phyloP scores from a whole-genome alignment of 2,113 vertebrate genomes.

The Notothenia coriiceps region DNA sequence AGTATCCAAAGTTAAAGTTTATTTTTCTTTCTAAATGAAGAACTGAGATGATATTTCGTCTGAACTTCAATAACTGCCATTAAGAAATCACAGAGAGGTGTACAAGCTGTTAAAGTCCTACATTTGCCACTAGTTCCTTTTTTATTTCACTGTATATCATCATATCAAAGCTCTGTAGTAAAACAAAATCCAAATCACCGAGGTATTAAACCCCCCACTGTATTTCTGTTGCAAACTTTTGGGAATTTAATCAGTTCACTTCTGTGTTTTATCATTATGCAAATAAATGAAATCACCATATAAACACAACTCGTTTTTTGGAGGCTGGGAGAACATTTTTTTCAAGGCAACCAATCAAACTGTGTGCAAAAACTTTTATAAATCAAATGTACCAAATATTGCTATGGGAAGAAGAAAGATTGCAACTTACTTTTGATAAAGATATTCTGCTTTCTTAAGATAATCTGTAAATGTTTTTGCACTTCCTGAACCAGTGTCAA shows the following conservation, averaged over 20 bases:
- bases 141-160: constrained; percentile 5
- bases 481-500: neutral
- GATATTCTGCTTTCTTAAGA: neutral
- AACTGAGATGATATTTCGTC: neutral
- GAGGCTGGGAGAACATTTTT: neutral
- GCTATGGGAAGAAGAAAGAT: neutral
- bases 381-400: neutral
- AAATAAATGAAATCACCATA: neutral
- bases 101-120: neutral
- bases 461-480: too few species aligned
- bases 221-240: neutral
- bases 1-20: neutral
- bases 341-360: neutral
- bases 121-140: neutral
- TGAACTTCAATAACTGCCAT: neutral
- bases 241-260: neutral
- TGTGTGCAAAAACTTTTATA: neutral
- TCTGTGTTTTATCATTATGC: constrained; percentile 7
- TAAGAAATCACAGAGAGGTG: neutral
- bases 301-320: neutral
- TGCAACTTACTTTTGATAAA: too few species aligned
- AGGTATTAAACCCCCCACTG: neutral
- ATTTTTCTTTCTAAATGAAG: too few species aligned
- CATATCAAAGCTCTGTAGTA: neutral
- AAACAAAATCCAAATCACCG: neutral